Conservation (phyloP, 2,113 vertebrate genomes). For the Martes martes region DNA sequence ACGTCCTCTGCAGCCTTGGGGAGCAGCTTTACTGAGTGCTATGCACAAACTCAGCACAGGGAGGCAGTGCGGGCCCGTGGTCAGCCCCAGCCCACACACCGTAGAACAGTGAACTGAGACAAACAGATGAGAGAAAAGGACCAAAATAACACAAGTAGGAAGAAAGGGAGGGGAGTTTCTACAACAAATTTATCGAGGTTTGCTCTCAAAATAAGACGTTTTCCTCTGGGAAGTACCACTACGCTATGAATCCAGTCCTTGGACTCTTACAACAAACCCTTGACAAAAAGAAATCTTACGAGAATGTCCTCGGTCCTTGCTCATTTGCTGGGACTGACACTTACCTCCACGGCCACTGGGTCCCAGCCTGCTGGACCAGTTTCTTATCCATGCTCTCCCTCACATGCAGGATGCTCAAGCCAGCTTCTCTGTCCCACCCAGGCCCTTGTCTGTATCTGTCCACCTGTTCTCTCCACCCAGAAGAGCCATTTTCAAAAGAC, state of each 20-base stretch:
- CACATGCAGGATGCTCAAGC: neutral
- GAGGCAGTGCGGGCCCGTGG: slow-evolving; percentile 53
- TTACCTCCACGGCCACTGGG: neutral
- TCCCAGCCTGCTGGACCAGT: neutral
- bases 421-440: neutral
- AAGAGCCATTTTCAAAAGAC: neutral
- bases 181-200: neutral
- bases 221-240: neutral
- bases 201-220: neutral
- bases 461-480: neutral
- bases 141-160: neutral
- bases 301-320: neutral
- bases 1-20: too few relatives aligned
- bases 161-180: neutral
- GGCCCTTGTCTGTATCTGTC: neutral
- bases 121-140: neutral
- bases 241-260: neutral
- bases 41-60: slow-evolving; percentile 42
- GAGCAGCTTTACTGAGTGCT: neutral
- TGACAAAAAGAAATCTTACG: neutral
- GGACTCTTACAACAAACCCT: neutral
- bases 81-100: neutral
- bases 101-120: neutral
- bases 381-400: neutral
- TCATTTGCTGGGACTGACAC: neutral